These are phyloP conservation scores for Pipistrellus pipistrellus DNA, from an alignment of 2,797 vertebrate genomes.

Conservation along the genomic window DNA sequence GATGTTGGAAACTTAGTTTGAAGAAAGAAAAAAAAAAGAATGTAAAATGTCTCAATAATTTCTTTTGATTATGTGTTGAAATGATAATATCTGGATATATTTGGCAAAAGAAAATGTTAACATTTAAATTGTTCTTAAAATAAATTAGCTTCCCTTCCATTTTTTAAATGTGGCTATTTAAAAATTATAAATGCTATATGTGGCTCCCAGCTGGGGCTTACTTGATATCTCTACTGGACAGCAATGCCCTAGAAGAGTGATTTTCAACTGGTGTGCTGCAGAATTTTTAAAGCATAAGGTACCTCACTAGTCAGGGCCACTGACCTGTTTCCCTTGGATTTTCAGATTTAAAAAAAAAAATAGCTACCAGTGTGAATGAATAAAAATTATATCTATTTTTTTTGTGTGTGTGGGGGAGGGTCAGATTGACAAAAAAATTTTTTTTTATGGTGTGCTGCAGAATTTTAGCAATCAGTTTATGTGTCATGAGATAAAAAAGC, in stretches of 20 bases:
- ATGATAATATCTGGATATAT: background rate
- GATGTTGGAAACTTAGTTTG: background rate
- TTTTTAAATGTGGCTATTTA: background rate
- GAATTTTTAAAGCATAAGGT: background rate
- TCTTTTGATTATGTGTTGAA: background rate
- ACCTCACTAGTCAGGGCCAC: background rate
- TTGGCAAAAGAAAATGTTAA: background rate
- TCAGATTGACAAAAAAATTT: background rate
- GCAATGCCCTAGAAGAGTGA: background rate
- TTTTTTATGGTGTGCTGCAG: background rate
- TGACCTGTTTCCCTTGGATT: background rate
- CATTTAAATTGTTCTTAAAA: conserved; percentile 32
- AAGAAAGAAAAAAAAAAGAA: background rate
- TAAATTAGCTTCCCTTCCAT: background rate
- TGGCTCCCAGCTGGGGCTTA: background rate
- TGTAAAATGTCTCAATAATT: background rate
- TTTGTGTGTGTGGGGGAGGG: background rate
- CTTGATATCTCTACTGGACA: background rate
- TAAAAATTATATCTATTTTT: background rate
- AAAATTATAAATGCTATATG: background rate
- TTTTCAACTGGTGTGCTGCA: background rate
- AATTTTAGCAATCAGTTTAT: background rate
- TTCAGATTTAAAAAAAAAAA: background rate
- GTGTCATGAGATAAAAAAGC: background rate
- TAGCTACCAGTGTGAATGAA: background rate